Base-by-base conservation (phyloP, 2,797 vertebrate genomes). In the Acanthurus lineatus region DNA sequence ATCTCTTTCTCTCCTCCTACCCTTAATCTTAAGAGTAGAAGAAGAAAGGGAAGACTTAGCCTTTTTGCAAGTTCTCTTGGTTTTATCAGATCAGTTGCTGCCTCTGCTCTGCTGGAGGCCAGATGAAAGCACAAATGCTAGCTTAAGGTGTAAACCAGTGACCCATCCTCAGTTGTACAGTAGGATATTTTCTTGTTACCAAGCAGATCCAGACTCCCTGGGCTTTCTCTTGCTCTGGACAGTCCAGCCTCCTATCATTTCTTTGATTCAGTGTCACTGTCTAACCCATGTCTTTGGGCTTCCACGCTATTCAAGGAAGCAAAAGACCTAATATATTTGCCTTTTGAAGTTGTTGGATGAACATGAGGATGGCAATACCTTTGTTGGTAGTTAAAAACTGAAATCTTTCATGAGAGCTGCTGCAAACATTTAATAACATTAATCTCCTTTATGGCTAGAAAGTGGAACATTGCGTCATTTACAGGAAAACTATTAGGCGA, bases 241-340 rank as follows among this genome's bases (percentile, higher is more conserved):
- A 49, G 69, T 69, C 73, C 64, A 75, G 73, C 53, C 78, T 86
- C 52, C 76, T 78, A 62, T 77, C 82, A 76, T 77, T 60, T 44
- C 89, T 92, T 90, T 93, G 87, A 93, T 93, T 77, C 62, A 65
- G 40, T 20, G 16, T 67, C 76, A 83, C 49, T 62, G 28, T 85
- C 32, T 69, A 73, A 82, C 71, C 87, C 83, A 83, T 90, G 80
- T 88, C 86, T 91, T 92, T 90, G 83, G 81, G 81, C 51, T 59
- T 85, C 78, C 71, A 82, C 83, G 57, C 83, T 69, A 65, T 72
- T 67, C 47, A 35, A 72, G 63, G 38, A 69, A 87, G 73, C 42
- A 62, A 47, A 69, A 59, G 40, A 16, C 9, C 14, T 28, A 20
- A 10, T 7, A 16, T 12, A 56, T 58, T 17, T 25, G 28, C 11